phyloP scores from a whole-genome alignment of 2,113 vertebrate species.

The Grammomys dolichurus region DNA sequence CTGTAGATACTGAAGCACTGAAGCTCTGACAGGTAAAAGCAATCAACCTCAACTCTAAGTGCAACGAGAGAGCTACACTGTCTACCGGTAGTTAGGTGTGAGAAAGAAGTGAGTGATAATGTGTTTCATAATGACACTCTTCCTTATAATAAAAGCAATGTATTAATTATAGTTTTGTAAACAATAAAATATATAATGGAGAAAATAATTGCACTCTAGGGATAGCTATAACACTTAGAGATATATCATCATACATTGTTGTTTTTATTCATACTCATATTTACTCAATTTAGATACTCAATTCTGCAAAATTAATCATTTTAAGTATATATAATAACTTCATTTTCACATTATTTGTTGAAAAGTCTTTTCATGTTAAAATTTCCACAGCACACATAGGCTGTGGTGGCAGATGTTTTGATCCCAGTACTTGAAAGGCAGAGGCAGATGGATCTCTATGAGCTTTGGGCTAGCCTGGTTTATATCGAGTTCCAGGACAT shows the following conservation, averaged over 20 bases:
- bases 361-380: neutral
- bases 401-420: neutral
- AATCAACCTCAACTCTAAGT: neutral
- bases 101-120: neutral
- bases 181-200: neutral
- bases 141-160: neutral
- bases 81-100: neutral
- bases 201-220: neutral
- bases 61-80: neutral
- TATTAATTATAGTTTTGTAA: neutral
- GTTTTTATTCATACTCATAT: neutral
- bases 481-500: neutral
- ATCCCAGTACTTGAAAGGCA: neutral
- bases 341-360: neutral
- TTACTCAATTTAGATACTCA: neutral
- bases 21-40: neutral
- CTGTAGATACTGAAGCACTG: neutral
- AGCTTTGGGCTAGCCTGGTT: neutral
- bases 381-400: neutral
- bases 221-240: neutral
- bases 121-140: neutral
- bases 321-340: neutral
- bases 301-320: neutral
- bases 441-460: neutral
- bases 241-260: neutral